These are phyloP conservation scores for Pseudochirops corinnae DNA, from an alignment of 2,797 vertebrate genomes.

Conservation along the genomic window DNA sequence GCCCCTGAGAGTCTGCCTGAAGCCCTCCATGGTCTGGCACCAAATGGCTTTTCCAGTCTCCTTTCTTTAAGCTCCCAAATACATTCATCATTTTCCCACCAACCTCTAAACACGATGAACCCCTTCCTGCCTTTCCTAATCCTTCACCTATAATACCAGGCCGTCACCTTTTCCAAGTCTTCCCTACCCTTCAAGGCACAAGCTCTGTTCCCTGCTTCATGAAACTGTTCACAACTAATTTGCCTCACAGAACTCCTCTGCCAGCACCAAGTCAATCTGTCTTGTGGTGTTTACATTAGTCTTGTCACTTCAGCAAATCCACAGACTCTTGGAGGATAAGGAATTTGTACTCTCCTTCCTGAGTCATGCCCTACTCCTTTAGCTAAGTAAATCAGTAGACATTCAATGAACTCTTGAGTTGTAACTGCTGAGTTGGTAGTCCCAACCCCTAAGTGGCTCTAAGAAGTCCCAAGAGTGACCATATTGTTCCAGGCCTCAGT, in stretches of 20 bases:
- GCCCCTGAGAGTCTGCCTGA: no score
- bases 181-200: not conserved
- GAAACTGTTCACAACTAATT: not conserved
- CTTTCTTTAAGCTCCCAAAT: not conserved
- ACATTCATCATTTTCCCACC: not conserved
- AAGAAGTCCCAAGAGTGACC: not conserved
- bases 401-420: not conserved
- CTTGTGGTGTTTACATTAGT: not conserved
- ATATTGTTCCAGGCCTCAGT: not conserved
- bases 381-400: not conserved
- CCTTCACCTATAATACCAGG: not conserved
- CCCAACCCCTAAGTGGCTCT: not conserved
- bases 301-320: not conserved
- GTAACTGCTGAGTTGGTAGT: not conserved
- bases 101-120: not conserved
- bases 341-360: not conserved
- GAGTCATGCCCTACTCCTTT: not conserved
- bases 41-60: not conserved
- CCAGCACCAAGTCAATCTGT: not conserved
- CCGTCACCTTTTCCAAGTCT: not conserved
- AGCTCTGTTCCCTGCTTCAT: not conserved
- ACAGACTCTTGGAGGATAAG: not conserved
- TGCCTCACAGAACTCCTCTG: not conserved
- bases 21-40: not conserved
- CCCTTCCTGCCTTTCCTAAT: not conserved